These are phyloP conservation scores for Coecobrya sp. DNA, from an alignment of 2,888 invertebrate genomes.

Conservation along the genomic window DNA sequence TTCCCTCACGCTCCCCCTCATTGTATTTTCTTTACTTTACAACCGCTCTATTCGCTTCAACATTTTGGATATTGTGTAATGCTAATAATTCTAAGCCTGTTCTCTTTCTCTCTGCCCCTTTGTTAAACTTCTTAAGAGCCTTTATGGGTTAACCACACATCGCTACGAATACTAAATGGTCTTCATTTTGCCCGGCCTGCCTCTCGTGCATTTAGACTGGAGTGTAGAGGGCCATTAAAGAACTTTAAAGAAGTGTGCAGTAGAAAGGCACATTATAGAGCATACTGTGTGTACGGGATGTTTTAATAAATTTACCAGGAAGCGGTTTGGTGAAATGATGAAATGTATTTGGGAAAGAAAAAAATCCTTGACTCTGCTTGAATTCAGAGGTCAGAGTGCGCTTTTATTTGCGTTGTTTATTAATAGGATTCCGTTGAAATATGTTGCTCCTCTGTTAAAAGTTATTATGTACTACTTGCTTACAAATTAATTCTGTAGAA, in stretches of 20 bases:
- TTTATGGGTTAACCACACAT: conserved; percentile 66
- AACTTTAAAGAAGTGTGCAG: too few relatives aligned
- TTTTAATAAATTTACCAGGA: too few relatives aligned
- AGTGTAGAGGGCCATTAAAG: too few relatives aligned
- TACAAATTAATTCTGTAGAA: background rate
- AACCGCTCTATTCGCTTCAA: background rate
- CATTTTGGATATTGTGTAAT: conserved; percentile 9
- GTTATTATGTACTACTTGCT: too few relatives aligned
- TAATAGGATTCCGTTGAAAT: background rate
- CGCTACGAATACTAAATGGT: conserved; percentile 61
- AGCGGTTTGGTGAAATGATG: too few relatives aligned
- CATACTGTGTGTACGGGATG: too few relatives aligned
- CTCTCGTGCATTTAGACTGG: background rate
- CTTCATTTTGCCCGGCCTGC: background rate
- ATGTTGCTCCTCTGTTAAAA: background rate
- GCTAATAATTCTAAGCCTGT: conserved; percentile 32
- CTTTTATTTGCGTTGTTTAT: background rate
- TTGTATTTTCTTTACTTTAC: background rate
- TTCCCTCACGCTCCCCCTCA: too few relatives aligned
- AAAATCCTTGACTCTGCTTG: too few relatives aligned
- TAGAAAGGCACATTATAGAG: too few relatives aligned
- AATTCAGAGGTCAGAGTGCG: too few relatives aligned
- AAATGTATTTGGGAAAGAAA: too few relatives aligned
- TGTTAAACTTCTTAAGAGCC: conserved; percentile 37
- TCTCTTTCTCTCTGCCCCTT: conserved; percentile 41